phyloP scores from a whole-genome alignment of 2,797 vertebrate species.

The Platalea minor region DNA sequence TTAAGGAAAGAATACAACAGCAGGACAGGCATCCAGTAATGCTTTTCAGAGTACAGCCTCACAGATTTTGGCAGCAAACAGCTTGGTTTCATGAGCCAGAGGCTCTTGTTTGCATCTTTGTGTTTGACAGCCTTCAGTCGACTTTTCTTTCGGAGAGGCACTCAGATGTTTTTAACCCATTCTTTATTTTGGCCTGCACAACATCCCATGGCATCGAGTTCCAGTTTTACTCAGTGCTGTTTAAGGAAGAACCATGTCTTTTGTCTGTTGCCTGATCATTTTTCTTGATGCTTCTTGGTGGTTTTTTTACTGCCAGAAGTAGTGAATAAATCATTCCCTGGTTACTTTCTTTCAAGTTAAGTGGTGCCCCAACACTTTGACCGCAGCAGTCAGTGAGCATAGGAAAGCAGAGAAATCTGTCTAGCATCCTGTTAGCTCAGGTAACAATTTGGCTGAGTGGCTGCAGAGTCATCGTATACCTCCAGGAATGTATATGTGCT shows the following conservation, averaged over 20 bases:
- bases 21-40: neutral
- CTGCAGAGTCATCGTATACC: neutral
- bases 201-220: neutral
- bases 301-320: neutral
- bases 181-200: neutral
- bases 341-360: conserved; percentile 14
- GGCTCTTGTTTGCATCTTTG: neutral
- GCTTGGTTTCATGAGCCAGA: neutral
- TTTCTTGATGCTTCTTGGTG: neutral
- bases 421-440: conserved; percentile 2
- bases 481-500: neutral
- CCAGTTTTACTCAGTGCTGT: neutral
- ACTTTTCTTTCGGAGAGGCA: neutral
- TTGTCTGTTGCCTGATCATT: neutral
- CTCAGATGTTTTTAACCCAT: neutral
- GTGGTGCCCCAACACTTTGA: conserved; percentile 16
- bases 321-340: conserved; percentile 44
- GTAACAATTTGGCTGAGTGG: neutral
- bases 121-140: conserved; percentile 8
- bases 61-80: neutral
- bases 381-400: neutral
- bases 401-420: conserved; percentile 9
- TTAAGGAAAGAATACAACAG: neutral
- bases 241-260: neutral
- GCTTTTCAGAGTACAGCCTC: neutral